A percentile compares a stretch with the other conserved stretches of the same genome.
These are phyloP conservation scores for Heliconius charithonia DNA, from an alignment of 2,888 invertebrate genomes.

Conservation along the genomic window DNA sequence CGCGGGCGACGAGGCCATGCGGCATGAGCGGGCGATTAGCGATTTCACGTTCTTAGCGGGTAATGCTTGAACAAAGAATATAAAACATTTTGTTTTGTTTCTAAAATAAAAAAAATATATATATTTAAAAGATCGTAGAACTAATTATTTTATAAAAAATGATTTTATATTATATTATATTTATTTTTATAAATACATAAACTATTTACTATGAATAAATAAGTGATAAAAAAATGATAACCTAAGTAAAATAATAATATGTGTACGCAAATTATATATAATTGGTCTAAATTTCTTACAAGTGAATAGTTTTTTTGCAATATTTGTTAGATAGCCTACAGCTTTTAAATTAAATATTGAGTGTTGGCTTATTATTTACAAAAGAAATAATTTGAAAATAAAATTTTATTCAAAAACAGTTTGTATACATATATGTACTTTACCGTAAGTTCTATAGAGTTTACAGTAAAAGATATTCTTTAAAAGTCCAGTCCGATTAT, in stretches of 20 bases:
- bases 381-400: background rate
- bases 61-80: constrained; percentile 29
- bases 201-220: too few relatives aligned
- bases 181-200: too few relatives aligned
- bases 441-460: constrained; percentile 24
- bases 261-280: background rate
- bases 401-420: background rate
- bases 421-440: background rate
- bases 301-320: background rate
- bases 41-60: constrained; percentile 56
- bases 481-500: constrained; percentile 79
- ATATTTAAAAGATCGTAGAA: background rate
- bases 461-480: constrained; percentile 58
- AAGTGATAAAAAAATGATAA: background rate
- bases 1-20: constrained; percentile 67
- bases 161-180: too few relatives aligned
- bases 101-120: background rate
- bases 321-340: background rate
- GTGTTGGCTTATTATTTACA: too few relatives aligned
- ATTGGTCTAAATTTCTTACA: background rate
- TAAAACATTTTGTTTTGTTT: background rate
- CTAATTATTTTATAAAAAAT: background rate
- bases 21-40: constrained; percentile 39
- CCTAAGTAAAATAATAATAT: background rate
- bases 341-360: too few relatives aligned